Evolutionary conservation across 2,888 invertebrate species (phyloP).

Genomic region (Eretmocerus hayati): DNA sequence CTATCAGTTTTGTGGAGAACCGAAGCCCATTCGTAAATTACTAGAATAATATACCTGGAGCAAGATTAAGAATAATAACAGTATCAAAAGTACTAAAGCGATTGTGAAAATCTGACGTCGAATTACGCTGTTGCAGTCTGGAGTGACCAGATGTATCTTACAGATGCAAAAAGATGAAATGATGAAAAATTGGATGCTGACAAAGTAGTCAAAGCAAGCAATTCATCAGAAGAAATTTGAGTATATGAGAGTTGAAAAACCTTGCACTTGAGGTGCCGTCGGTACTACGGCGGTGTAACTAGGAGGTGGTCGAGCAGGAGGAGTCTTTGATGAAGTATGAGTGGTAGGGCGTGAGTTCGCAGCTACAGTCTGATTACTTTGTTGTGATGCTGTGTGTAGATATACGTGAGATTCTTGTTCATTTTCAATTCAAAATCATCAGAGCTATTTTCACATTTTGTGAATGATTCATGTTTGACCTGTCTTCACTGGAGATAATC

Average conservation of each 20-base stretch:
- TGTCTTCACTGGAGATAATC: too few relatives aligned
- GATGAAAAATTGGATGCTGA: not conserved
- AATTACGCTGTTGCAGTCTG: too few relatives aligned
- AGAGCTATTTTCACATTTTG: too few relatives aligned
- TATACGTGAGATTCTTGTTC: slow-evolving; percentile 6
- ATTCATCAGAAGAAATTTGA: not conserved
- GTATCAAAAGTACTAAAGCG: too few relatives aligned
- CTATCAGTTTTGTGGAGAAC: too few relatives aligned
- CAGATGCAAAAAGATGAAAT: not conserved
- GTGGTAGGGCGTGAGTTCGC: slow-evolving; percentile 40
- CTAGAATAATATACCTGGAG: too few relatives aligned
- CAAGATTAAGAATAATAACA: too few relatives aligned
- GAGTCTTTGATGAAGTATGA: slow-evolving; percentile 44
- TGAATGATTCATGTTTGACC: too few relatives aligned
- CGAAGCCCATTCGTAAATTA: too few relatives aligned
- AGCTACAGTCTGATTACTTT: slow-evolving; percentile 43
- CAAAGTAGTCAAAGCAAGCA: not conserved
- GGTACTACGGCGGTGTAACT: slow-evolving; percentile 40
- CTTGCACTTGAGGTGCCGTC: slow-evolving; percentile 31
- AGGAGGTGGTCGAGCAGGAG: slow-evolving; percentile 45
- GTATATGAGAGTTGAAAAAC: slow-evolving; percentile 14
- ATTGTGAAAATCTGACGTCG: too few relatives aligned
- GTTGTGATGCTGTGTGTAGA: slow-evolving; percentile 40
- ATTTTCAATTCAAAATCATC: too few relatives aligned
- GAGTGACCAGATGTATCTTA: not conserved